A percentile compares a stretch with the other conserved stretches of the same genome.
Evolutionary conservation across 2,888 invertebrate genomes (phyloP).

Genomic region (Toxonevra muliebris): DNA sequence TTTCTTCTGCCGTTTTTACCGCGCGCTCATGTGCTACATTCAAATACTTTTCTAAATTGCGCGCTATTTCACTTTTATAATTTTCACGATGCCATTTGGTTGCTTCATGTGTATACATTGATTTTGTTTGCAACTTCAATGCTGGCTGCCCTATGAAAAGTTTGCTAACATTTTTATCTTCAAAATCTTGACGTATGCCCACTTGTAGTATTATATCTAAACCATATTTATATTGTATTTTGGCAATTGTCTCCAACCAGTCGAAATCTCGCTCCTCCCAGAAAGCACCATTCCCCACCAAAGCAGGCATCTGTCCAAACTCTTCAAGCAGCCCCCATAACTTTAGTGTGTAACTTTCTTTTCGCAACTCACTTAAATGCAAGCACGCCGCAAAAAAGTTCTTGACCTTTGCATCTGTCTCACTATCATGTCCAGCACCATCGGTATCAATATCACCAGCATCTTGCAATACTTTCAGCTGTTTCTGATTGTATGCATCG

Average conservation of each 20-base stretch:
- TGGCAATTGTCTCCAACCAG: constrained; percentile 53
- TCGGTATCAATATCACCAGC: constrained; percentile 41
- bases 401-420: constrained; percentile 46
- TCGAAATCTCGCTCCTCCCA: constrained; percentile 47
- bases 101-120: constrained; percentile 40
- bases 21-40: constrained; percentile 44
- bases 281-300: constrained; percentile 37
- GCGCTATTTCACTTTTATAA: constrained; percentile 35
- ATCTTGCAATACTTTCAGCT: constrained; percentile 48
- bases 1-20: constrained; percentile 44
- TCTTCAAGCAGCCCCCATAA: constrained; percentile 46
- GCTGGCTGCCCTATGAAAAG: constrained; percentile 57
- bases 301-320: constrained; percentile 55
- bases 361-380: constrained; percentile 38
- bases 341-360: constrained; percentile 38
- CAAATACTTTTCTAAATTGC: constrained; percentile 46
- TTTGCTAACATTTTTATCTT: constrained; percentile 40
- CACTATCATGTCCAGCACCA: constrained; percentile 14
- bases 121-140: constrained; percentile 36
- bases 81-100: constrained; percentile 40
- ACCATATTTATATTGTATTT: constrained; percentile 53
- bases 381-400: constrained; percentile 58
- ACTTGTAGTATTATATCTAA: constrained; percentile 54
- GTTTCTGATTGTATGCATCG: constrained; percentile 52
- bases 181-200: constrained; percentile 44